These are phyloP conservation scores for Esox niger DNA, from an alignment of 2,113 vertebrate genomes.

Conservation along the genomic window DNA sequence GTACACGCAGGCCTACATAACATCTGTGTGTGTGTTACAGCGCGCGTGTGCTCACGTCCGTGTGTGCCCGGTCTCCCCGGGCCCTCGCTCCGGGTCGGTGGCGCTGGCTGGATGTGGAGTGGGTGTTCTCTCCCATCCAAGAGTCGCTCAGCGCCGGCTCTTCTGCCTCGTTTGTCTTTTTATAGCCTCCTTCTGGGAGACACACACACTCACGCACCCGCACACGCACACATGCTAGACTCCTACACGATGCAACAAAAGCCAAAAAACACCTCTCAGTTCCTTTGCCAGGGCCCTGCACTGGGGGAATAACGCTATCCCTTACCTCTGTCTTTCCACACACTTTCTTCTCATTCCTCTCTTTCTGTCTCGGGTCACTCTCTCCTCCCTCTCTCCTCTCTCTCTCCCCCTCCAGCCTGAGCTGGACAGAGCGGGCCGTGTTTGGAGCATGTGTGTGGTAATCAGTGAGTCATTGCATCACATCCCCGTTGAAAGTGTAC, in stretches of 20 bases:
- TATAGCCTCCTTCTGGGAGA: slow-evolving; percentile 76
- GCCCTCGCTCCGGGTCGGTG: slow-evolving; percentile 44
- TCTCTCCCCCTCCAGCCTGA: slow-evolving; percentile 30
- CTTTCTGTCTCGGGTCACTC: slow-evolving; percentile 32
- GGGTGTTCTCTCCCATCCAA: slow-evolving; percentile 75
- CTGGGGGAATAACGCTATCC: slow-evolving; percentile 68
- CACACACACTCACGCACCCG: slow-evolving; percentile 19
- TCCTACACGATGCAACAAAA: slow-evolving; percentile 70
- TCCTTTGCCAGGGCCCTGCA: slow-evolving; percentile 69
- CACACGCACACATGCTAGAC: slow-evolving; percentile 35
- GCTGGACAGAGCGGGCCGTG: slow-evolving; percentile 53
- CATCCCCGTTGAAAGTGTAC: background rate
- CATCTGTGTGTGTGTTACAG: slow-evolving; percentile 14
- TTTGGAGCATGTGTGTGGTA: slow-evolving; percentile 42
- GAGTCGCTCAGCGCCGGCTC: slow-evolving; percentile 75
- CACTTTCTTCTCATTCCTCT: slow-evolving; percentile 52
- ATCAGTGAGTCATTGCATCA: slow-evolving; percentile 54
- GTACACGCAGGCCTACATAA: slow-evolving; percentile 10
- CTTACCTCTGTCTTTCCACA: slow-evolving; percentile 66
- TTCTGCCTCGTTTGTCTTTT: slow-evolving; percentile 78
- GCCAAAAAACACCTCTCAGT: slow-evolving; percentile 76
- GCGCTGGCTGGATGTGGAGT: slow-evolving; percentile 67
- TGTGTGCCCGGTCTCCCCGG: background rate
- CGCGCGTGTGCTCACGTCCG: background rate
- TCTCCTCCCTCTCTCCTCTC: slow-evolving; percentile 24